Evolutionary conservation across 2,113 vertebrate genomes (phyloP).

Genomic region (Lepus americanus): DNA sequence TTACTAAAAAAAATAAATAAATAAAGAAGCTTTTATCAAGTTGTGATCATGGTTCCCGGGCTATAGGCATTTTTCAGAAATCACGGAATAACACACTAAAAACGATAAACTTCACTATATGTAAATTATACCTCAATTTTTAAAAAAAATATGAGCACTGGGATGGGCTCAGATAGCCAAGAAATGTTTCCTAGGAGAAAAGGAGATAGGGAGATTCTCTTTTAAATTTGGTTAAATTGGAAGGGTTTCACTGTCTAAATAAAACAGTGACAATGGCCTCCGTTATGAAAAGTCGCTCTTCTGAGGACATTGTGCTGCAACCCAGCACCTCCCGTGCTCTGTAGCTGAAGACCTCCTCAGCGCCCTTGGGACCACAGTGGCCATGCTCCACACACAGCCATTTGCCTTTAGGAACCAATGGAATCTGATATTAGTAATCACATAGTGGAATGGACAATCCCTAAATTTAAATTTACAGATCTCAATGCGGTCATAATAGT

Average conservation of each 20-base stretch:
- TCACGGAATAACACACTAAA: neutral
- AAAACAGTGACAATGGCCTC: neutral
- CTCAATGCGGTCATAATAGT: neutral
- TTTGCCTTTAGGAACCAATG: neutral
- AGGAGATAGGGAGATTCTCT: neutral
- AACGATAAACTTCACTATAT: neutral
- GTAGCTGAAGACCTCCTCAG: neutral
- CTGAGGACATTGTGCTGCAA: neutral
- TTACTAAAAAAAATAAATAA: neutral
- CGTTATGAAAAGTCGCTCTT: neutral
- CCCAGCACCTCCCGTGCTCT: neutral
- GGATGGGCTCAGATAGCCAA: neutral
- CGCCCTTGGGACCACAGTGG: neutral
- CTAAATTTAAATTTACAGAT: neutral
- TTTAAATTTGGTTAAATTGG: conserved; percentile 19
- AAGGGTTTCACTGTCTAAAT: conserved; percentile 15
- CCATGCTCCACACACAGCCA: neutral
- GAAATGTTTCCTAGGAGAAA: neutral
- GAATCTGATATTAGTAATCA: neutral
- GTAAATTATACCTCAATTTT: neutral
- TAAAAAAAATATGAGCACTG: neutral
- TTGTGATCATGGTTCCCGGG: neutral
- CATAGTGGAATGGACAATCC: neutral
- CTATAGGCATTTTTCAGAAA: neutral
- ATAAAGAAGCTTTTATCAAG: neutral